Evolutionary conservation across 2,888 invertebrate species (phyloP), one percentile per base, ranked within the genome.

Genomic region (Leptothorax acervorum): DNA sequence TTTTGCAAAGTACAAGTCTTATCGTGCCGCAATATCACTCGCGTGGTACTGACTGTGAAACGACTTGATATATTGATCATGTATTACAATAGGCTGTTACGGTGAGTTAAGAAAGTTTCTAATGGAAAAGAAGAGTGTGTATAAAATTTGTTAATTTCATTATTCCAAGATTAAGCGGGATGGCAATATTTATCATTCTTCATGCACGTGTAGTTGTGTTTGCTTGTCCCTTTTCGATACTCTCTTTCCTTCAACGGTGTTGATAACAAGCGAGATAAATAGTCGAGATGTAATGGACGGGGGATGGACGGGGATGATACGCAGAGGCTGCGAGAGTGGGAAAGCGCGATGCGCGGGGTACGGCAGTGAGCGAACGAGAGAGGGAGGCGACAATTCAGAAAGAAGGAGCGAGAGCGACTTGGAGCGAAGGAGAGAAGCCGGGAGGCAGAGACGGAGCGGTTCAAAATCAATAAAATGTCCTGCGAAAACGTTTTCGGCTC

Each of bases 381-480:
- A 66, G 82, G 71, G 83, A 76, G 85, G 78, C 78, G 78, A 81
- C 79, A 81, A 81, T 81, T 71, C 55, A 74, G 86, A 88, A 89
- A 85, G 84, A 87, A 73, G 83, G 84, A 84, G 88, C 76, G 87
- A 88, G 89, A 83, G 86, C 86, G 83, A 87, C 86, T 88, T 88
- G 85, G 89, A 87, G 82, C 86, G 88, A 89, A 90, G 85, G 85
- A 88, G 86, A 88, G 87, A 84, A 62, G 89, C 84, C 68, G 87
- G 68, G 86, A 76, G 78, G 51, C 86, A 86, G 71, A 88, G 90
- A 88, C 89, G 90, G 91, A 89, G 90, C 87, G 87, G 90, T 84
- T 91, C 91, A 94, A 79, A 79, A 94, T 94, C 94, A 93, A 94
- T 94, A 94, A 94, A 94, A 94, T 93, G 93, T 93, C 92, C 91